phyloP scores from a whole-genome alignment of 2,888 invertebrate genomes.

The Cosmopolites sordidus region DNA sequence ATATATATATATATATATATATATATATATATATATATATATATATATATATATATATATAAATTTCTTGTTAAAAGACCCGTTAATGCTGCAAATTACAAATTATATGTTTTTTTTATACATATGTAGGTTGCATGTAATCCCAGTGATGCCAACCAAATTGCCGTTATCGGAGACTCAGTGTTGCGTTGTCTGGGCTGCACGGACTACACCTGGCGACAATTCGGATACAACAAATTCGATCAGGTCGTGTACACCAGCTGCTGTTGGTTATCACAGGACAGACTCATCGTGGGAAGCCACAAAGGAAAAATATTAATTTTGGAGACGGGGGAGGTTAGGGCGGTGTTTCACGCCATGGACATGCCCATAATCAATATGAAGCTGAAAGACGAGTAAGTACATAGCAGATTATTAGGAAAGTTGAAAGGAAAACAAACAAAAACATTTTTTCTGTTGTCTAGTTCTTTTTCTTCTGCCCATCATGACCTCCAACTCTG shows the following conservation, averaged over 20 bases:
- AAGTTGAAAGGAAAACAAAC: too few species aligned
- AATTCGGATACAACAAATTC: constrained; percentile 79
- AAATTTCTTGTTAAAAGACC: too few species aligned
- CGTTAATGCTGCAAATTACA: too few species aligned
- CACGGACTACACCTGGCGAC: constrained; percentile 73
- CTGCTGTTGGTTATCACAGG: constrained; percentile 78
- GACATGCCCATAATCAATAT: constrained; percentile 60
- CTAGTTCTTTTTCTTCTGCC: too few species aligned
- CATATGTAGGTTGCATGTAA: constrained; percentile 72
- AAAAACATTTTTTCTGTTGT: too few species aligned
- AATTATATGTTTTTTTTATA: too few species aligned
- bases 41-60: too few species aligned
- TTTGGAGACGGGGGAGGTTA: constrained; percentile 81
- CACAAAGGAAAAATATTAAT: constrained; percentile 70
- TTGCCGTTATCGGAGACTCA: constrained; percentile 62
- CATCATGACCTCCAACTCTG: too few species aligned
- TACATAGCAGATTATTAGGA: too few species aligned
- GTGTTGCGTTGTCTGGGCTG: constrained; percentile 73
- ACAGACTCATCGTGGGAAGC: constrained; percentile 79
- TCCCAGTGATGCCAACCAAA: constrained; percentile 69
- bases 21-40: too few species aligned
- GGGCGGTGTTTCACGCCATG: constrained; percentile 60
- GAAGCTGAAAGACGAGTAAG: constrained; percentile 58
- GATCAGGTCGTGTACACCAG: constrained; percentile 71
- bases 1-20: too few species aligned